Conservation (phyloP, 1,140 invertebrate species). For the Drosophila sulfurigaster region DNA sequence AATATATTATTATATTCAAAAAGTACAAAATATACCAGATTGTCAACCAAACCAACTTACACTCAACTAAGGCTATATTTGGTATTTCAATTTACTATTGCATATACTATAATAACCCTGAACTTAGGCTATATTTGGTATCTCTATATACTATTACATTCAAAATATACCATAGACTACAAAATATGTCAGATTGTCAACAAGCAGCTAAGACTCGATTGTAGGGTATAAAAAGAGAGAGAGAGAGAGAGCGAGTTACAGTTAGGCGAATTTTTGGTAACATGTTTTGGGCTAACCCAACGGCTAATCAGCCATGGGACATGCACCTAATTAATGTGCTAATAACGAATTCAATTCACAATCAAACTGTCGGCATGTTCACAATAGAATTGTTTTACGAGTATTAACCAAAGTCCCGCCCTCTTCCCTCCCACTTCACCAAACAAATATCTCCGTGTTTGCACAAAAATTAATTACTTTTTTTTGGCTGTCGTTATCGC, state of each 20-base stretch:
- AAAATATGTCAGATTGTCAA: no score
- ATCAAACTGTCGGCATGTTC: constrained; percentile 52
- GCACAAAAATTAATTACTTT: constrained; percentile 45
- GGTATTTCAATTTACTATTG: no score
- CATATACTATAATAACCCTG: no score
- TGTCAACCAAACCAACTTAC: no score
- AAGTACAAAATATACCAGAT: no score
- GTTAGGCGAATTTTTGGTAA: constrained; percentile 17
- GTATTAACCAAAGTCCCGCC: constrained; percentile 1
- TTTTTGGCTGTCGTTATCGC: constrained; percentile 1
- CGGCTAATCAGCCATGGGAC: constrained; percentile 44
- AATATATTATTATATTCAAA: no score
- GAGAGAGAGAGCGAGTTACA: constrained; percentile 3
- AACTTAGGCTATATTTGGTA: no score
- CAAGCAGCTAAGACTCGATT: no score
- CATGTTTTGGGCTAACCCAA: constrained; percentile 17
- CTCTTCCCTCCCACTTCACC: not conserved
- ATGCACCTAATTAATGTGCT: constrained; percentile 58
- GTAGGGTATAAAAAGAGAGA: not conserved
- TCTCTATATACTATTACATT: no score
- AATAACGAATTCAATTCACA: constrained; percentile 64
- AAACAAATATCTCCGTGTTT: constrained; percentile 8
- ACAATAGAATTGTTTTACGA: constrained; percentile 62
- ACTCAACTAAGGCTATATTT: no score
- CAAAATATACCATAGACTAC: no score